Evolutionary conservation across 2,113 vertebrate genomes (phyloP).

Genomic region (Callipepla californica): DNA sequence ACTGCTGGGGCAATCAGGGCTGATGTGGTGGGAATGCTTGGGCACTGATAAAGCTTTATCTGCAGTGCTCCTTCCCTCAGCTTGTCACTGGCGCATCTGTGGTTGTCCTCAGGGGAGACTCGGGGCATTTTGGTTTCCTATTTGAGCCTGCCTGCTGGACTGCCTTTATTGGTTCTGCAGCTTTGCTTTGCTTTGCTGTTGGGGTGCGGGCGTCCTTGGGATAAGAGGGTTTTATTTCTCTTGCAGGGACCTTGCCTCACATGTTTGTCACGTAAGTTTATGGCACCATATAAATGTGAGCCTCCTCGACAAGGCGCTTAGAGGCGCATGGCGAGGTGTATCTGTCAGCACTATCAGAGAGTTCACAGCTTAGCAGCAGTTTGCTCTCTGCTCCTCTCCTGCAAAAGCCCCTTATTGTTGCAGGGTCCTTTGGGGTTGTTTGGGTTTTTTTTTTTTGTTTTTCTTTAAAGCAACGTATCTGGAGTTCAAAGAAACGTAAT

Average conservation of each 20-base stretch:
- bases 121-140: background rate
- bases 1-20: background rate
- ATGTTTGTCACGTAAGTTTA: background rate
- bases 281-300: background rate
- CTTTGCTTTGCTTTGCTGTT: background rate
- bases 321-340: accelerated
- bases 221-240: background rate
- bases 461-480: accelerated
- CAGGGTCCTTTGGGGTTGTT: background rate
- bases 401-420: background rate
- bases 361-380: background rate
- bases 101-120: background rate
- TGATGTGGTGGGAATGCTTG: background rate
- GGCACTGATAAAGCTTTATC: background rate
- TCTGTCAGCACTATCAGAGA: background rate
- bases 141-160: background rate
- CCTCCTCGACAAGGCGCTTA: background rate
- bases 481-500: accelerated
- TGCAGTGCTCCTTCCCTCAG: background rate
- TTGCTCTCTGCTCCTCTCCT: background rate
- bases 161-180: background rate
- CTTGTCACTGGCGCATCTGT: background rate
- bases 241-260: background rate
- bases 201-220: background rate
- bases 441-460: too few species aligned